These are phyloP conservation scores for Caenorhabditis brenneri DNA, from an alignment of 1,140 invertebrate genomes.

Conservation along the genomic window DNA sequence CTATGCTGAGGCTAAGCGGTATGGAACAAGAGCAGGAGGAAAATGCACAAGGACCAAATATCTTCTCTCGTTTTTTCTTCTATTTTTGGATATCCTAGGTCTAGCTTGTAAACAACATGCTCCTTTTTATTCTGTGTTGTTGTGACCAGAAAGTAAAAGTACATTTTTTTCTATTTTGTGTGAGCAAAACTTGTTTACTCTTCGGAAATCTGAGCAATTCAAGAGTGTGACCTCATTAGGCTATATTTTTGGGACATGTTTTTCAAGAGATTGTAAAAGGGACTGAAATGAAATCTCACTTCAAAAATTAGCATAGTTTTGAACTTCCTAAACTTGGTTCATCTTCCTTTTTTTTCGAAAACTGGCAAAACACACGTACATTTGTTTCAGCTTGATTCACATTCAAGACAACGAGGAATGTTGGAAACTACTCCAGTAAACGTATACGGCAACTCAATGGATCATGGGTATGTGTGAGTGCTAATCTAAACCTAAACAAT, in stretches of 20 bases:
- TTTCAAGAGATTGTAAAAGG: too few species aligned
- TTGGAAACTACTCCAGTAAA: constrained; percentile 28
- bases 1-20: not conserved
- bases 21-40: not conserved
- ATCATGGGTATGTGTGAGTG: not conserved
- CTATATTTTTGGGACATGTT: not conserved
- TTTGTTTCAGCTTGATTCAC: not conserved
- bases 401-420: not conserved
- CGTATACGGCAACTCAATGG: constrained; percentile 26
- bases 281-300: too few species aligned
- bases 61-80: constrained; percentile 19
- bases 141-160: constrained; percentile 12
- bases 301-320: too few species aligned
- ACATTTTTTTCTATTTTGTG: not conserved
- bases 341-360: too few species aligned
- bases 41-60: constrained; percentile 13
- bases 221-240: not conserved
- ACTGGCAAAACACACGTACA: too few species aligned
- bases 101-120: constrained; percentile 10
- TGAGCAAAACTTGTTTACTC: not conserved
- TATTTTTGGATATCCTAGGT: constrained; percentile 5
- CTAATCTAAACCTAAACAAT: constrained; percentile 7
- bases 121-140: not conserved
- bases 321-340: too few species aligned
- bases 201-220: not conserved